Conservation (phyloP, 2,888 invertebrate genomes). For the Sinodicranocentrus sp. region DNA sequence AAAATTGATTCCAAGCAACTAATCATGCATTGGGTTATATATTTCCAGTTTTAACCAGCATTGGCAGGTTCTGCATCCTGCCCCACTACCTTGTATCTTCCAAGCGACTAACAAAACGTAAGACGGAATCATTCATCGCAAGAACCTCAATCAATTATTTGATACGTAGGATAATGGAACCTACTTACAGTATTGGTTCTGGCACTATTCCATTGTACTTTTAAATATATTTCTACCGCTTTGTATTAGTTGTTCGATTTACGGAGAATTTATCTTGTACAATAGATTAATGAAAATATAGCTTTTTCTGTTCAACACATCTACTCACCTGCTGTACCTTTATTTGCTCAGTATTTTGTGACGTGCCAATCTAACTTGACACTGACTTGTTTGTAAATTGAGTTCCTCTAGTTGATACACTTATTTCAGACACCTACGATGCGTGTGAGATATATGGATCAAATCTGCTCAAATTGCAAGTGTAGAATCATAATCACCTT, state of each 20-base stretch:
- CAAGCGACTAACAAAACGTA: conserved; percentile 20
- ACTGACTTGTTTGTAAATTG: no score
- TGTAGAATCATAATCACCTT: no score
- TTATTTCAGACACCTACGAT: no score
- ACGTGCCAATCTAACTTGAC: no score
- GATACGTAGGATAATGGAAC: conserved; percentile 1
- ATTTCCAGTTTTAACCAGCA: conserved; percentile 64
- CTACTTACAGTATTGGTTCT: background rate
- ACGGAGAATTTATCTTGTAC: background rate
- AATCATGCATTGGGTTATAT: no score
- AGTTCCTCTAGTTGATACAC: no score
- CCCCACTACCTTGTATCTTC: conserved; percentile 11
- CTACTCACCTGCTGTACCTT: no score
- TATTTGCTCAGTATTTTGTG: no score
- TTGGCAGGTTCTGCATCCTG: conserved; percentile 3
- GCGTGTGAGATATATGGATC: no score
- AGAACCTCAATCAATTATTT: conserved; percentile 14
- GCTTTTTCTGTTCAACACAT: no score
- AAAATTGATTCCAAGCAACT: no score
- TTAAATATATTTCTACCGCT: conserved; percentile 15
- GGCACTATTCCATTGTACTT: background rate
- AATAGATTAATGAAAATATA: background rate
- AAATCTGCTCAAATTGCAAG: no score
- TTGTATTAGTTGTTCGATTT: background rate
- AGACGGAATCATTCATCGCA: conserved; percentile 3